Conservation (phyloP, 2,888 invertebrate genomes). For the Rhagium mordax region DNA sequence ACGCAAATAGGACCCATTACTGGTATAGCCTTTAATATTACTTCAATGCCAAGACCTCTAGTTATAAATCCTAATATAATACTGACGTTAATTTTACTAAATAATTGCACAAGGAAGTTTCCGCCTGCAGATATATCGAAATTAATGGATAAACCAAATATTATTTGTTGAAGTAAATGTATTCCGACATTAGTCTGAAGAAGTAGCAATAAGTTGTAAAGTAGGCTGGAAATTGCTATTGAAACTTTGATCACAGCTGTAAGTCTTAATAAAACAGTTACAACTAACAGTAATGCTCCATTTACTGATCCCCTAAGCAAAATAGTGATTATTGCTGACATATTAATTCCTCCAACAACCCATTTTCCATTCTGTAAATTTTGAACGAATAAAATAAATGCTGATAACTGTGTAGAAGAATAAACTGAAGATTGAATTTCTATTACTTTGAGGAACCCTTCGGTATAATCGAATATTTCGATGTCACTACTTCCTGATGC, state of each 20-base stretch:
- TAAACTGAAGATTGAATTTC: conserved; percentile 7
- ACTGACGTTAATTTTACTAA: conserved; percentile 30
- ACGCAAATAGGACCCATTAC: conserved; percentile 35
- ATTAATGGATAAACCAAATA: conserved; percentile 3
- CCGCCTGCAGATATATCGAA: background rate
- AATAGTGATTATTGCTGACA: conserved; percentile 38
- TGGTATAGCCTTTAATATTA: conserved; percentile 37
- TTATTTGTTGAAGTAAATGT: conserved; percentile 32
- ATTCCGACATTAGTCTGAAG: conserved; percentile 37
- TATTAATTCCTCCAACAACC: conserved; percentile 36
- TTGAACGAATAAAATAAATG: conserved; percentile 31
- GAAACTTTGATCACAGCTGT: conserved; percentile 25
- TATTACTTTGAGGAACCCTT: conserved; percentile 38
- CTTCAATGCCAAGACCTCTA: conserved; percentile 25
- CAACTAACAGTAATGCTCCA: conserved; percentile 29
- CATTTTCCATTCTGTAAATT: conserved; percentile 36
- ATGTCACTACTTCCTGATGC: conserved; percentile 3
- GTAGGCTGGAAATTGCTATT: conserved; percentile 39
- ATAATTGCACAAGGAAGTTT: conserved; percentile 21
- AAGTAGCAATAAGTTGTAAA: conserved; percentile 35
- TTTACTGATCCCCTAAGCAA: conserved; percentile 22
- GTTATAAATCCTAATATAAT: conserved; percentile 25
- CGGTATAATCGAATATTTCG: conserved; percentile 27
- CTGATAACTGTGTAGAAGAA: conserved; percentile 22
- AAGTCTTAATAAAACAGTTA: conserved; percentile 38